phyloP scores from a whole-genome alignment of 2,797 vertebrate species.

The Lycodopsis pacificus region DNA sequence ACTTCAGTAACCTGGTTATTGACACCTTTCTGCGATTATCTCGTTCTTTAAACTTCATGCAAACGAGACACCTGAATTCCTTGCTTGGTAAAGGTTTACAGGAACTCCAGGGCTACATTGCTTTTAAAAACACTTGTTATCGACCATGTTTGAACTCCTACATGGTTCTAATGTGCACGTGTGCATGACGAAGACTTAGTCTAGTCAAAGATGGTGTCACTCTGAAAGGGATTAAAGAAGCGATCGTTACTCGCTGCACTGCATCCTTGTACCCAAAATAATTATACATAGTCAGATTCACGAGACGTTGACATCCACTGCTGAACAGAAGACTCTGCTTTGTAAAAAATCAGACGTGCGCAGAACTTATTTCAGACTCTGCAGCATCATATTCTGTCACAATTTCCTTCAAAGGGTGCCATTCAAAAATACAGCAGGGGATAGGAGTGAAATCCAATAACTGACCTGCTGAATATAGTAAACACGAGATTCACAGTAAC shows the following conservation, averaged over 20 bases:
- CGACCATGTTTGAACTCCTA: not conserved
- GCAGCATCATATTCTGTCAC: constrained; percentile 20
- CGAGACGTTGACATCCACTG: constrained; percentile 12
- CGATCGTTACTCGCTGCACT: constrained; percentile 4
- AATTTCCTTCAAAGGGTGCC: constrained; percentile 34
- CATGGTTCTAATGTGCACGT: not conserved
- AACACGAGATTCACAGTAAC: constrained; percentile 22
- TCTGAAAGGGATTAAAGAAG: constrained; percentile 23
- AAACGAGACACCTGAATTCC: constrained; percentile 2
- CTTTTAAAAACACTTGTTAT: not conserved
- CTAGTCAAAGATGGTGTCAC: not conserved
- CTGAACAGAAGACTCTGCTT: constrained; percentile 10
- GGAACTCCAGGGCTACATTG: not conserved
- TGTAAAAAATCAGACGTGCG: constrained; percentile 1
- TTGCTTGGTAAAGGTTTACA: not conserved
- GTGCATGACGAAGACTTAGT: constrained; percentile 3
- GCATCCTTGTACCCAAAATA: constrained; percentile 18
- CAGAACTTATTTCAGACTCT: not conserved
- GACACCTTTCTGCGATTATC: constrained; percentile 14
- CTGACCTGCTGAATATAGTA: constrained; percentile 32
- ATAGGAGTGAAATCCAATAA: constrained; percentile 22
- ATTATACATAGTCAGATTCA: constrained; percentile 19
- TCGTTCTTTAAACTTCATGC: constrained; percentile 26
- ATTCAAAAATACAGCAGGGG: constrained; percentile 35
- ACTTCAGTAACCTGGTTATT: constrained; percentile 17